Evolutionary conservation across 2,888 invertebrate species (phyloP), one percentile per base, ranked within the genome.

Genomic region (Tiliacea aurago): DNA sequence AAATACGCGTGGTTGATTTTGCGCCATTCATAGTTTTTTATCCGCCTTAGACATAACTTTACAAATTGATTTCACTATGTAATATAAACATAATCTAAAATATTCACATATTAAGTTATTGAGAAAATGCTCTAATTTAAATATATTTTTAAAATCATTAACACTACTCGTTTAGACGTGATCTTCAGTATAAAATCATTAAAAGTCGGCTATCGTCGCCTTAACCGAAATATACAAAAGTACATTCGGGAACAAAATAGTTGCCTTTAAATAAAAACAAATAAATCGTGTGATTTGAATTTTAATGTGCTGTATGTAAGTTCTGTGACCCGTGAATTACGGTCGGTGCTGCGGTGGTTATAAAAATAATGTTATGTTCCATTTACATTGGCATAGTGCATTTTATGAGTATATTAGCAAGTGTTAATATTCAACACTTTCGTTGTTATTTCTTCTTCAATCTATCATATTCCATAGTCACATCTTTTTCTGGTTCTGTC

Each of bases 201-300:
- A n/a, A n/a, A n/a, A n/a, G n/a, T n/a, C n/a, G n/a, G n/a, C n/a
- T n/a, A n/a, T n/a, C n/a, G n/a, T n/a, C n/a, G n/a, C n/a, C n/a
- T n/a, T n/a, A 28, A 28, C 28, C 28, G 28, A 28, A 10, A 10
- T 43, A 13, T 20, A 18, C 10, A 13, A 28, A 43, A 47, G 49
- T 72, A 56, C 23, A 72, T 37, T 37, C 20, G 20, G 49, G 7
- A 23, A 77, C 73, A 41, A 72, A 61, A 76, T 33, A 13, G 2
- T 1, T 20, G 9, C 28, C 1, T 63, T 45, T 41, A 11, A 13
- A 47, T 47, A n/a, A 4, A 5, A 49, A n/a, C n/a, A 33, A 20
- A 65, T 51, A 20, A 28, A 28, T 45, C 0, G n/a, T 1, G 18
- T 47, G 23, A 41, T 61, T 61, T 18, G 20, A 75, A 75, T 69